Evolutionary conservation across 1,140 invertebrate species (phyloP).

Genomic region (Chionoecetes opilio): DNA sequence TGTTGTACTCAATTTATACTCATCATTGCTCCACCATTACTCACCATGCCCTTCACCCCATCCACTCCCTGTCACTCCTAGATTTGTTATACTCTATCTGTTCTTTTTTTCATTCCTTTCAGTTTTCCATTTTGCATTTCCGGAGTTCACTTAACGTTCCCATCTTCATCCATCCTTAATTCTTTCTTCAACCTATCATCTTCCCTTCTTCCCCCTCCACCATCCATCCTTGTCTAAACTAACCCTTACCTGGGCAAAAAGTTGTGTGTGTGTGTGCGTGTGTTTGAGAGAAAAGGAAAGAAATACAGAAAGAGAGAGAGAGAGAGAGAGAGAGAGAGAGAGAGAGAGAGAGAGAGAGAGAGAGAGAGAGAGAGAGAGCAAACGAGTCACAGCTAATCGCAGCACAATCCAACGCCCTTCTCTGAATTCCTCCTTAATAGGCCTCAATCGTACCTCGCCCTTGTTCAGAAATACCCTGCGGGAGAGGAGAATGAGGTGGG

Average conservation of each 20-base stretch:
- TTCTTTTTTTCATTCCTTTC: neutral
- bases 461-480: neutral
- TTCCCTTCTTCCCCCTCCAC: neutral
- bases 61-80: neutral
- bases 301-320: no score
- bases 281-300: no score
- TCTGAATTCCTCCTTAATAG: neutral
- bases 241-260: neutral
- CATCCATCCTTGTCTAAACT: neutral
- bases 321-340: slow-evolving; percentile 10
- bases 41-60: neutral
- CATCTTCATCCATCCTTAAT: neutral
- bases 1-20: no score
- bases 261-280: no score
- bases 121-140: neutral
- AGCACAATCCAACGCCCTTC: neutral
- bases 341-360: slow-evolving; percentile 42
- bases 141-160: neutral
- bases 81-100: no score
- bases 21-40: neutral
- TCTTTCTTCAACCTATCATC: neutral
- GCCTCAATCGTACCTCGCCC: neutral
- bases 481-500: neutral
- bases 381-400: neutral
- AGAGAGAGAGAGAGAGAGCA: neutral